Evolutionary conservation across 2,113 vertebrate genomes (phyloP), one percentile per base, ranked within the genome.

Genomic region (Thymallus thymallus): DNA sequence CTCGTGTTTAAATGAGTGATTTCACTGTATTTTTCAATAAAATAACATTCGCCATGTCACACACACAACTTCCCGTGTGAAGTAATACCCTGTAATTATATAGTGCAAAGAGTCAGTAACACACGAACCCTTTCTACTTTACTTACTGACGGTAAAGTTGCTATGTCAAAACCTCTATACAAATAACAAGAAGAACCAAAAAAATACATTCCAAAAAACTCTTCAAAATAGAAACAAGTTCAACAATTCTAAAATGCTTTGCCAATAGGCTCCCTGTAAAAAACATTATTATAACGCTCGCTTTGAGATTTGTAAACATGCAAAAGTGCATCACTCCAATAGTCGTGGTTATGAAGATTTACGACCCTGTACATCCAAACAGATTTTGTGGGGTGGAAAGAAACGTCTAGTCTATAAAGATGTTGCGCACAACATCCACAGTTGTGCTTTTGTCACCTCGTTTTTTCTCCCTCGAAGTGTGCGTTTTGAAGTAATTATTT

Each of bases 81-180:
- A 60, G 65, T 64, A 46, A 81, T 74, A 83, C 82, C 85, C 86
- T 88, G 83, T 80, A 80, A 84, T 77, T 76, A 75, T 75, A 63
- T 89, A 91, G 89, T 91, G 91, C 90, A 92, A 90, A 85, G 68
- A 77, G 56, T 77, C 78, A 67, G 56, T 22, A 70, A 55, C 10
- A 63, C 18, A 68, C n/a, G 23, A 41, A 51, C 13, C 56, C 30
- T 62, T 74, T 30, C 66, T 22, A 46, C 22, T 12, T 41, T n/a
- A 41, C 35, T 41, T 41, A 41, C 16, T 12, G 6, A 64, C 23
- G 64, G 62, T 64, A 60, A 13, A 32, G 63, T 65, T 32, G 14
- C 16, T 3, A 18, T 66, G 64, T 66, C 29, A 66, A 32, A n/a
- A 26, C 64, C 30, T 35, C 29, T 66, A 35, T 32, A 66, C 66